Evolutionary conservation across 2,888 invertebrate species (phyloP).

Genomic region (Caenorhabditis panamensis): DNA sequence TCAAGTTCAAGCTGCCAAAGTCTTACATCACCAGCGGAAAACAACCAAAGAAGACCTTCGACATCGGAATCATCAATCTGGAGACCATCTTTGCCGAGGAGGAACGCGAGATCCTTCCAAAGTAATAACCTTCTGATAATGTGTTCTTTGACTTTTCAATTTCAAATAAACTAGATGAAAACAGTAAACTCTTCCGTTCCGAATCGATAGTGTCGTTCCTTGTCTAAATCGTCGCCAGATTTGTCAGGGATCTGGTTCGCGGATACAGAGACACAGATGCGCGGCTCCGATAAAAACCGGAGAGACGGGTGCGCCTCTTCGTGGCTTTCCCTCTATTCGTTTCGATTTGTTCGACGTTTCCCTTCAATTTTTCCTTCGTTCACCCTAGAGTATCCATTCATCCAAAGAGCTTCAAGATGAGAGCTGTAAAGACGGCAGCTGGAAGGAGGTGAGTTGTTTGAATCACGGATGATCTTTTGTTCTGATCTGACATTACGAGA

Average conservation of each 20-base stretch:
- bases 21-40: conserved; percentile 67
- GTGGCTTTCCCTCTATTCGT: not conserved
- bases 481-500: not conserved
- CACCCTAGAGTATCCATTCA: not conserved
- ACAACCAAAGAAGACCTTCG: conserved; percentile 63
- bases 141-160: too few relatives aligned
- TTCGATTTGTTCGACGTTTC: conserved; percentile 8
- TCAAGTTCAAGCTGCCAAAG: conserved; percentile 67
- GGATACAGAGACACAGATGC: conserved; percentile 38
- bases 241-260: conserved; percentile 31
- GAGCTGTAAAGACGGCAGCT: conserved; percentile 45
- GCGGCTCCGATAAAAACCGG: conserved; percentile 54
- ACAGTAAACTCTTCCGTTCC: conserved; percentile 7
- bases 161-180: too few relatives aligned
- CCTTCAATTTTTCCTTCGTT: not conserved
- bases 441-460: conserved; percentile 37
- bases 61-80: conserved; percentile 71
- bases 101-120: conserved; percentile 61
- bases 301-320: not conserved
- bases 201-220: conserved; percentile 22
- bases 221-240: conserved; percentile 10
- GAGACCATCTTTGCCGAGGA: conserved; percentile 71
- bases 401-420: conserved; percentile 17
- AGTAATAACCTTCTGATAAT: conserved; percentile 7
- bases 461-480: not conserved